Base-by-base conservation (phyloP, 2,888 invertebrate genomes). In the Acrobasis repandana region DNA sequence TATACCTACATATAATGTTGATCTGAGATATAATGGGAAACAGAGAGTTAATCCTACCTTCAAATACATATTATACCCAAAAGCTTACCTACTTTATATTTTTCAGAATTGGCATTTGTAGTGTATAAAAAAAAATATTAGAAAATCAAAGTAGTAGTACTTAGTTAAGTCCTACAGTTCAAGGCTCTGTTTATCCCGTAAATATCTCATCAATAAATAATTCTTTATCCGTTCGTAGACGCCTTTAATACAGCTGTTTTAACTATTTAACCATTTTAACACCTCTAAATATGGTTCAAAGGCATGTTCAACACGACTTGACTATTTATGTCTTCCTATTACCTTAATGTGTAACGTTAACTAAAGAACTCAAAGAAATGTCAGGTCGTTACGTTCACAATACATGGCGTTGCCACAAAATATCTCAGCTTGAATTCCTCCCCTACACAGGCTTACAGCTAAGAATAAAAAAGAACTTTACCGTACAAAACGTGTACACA, bases 401-500 rank as follows among this genome's bases (percentile, higher is more conserved):
- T 78, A 79, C 68, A 76, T 68, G 77, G 72, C 71, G 74, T 75
- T 74, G 76, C 77, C 74, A 77, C 80, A 80, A 82, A 83, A 84
- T 84, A 80, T 80, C 75, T 72, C 68, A 67, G 64, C 65, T 68
- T 69, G 75, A 73, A 76, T 75, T 77, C 71, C 67, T 69, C 71
- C 72, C 71, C 67, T 70, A 75, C 72, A 75, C 74, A 64, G 71
- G 74, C 71, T 76, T 73, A 71, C 69, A 74, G 72, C 70, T 76
- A 75, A 77, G 43, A 82, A 82, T 77, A 81, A 86, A 87, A 83
- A 77, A 73, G 77, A 80, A 81, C 76, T 80, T 82, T 78, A 74
- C 74, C 78, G 80, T 85, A 90, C 89, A 89, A 88, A 90, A 85
- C 84, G 82, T 82, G 79, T 83, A 83, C 89, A 91, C 89, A 90